Base-by-base conservation (phyloP, 2,797 vertebrate genomes). In the Thunnus albacares region DNA sequence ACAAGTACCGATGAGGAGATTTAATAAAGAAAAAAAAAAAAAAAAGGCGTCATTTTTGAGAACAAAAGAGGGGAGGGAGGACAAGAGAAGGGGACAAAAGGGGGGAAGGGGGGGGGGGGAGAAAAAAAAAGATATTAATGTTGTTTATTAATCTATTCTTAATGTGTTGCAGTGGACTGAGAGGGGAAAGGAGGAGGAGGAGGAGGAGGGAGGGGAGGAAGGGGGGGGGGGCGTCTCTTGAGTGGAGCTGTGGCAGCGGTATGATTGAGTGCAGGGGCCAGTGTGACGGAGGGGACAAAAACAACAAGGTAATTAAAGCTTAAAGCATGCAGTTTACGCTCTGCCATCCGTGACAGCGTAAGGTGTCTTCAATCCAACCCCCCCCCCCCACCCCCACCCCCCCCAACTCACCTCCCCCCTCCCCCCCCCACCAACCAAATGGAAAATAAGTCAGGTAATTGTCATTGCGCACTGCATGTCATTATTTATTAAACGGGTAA, bases 381-480 rank as follows among this genome's bases (percentile, higher is more conserved):
- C 45, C 57, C 6, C 38, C 59, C 1, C 8, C n/a, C 18, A 6
- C 38, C 35, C 5, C 41, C 33, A 41, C 30, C 63, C 30, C 17
- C 17, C 45, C 55, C 84, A 24, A 24, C 24, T 24, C 24, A 24
- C 28, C 3, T 3, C 28, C 28, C 28, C 28, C 28, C 28, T 30
- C 28, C 28, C 28, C 24, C 24, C 24, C 24, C 24, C n/a, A n/a
- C 24, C 24, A 24, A 24, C 24, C 73, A 85, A 90, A 94, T 94
- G 93, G 92, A 95, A 93, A 96, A 95, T 95, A 92, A 95, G 93
- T 92, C 95, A 96, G 95, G 95, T 96, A 95, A 96, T 96, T 96
- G 95, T 96, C 94, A 96, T 94, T 94, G 94, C 81, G 87, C 93
- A 84, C 85, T 89, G 91, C 85, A 63, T 93, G 95, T 96, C 95